These are phyloP conservation scores for Ataeniobius toweri DNA, from an alignment of 2,797 vertebrate genomes.

Conservation along the genomic window DNA sequence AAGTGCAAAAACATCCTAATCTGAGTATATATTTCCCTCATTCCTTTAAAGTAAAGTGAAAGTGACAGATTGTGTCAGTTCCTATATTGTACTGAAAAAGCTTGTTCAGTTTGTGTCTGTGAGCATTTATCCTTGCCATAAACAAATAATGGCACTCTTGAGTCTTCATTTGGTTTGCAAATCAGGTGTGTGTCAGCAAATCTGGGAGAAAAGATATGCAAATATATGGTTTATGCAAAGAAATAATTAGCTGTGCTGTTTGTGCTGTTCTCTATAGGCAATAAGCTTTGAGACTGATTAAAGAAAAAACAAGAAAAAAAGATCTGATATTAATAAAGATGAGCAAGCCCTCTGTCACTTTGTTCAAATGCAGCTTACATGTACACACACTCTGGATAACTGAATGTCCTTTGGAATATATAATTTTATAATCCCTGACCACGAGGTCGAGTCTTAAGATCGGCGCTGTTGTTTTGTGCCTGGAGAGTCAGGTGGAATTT, in stretches of 20 bases:
- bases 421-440: conserved; percentile 2
- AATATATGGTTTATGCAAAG: conserved; percentile 59
- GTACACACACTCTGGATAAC: not conserved
- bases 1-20: conserved; percentile 11
- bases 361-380: not conserved
- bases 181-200: conserved; percentile 54
- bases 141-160: conserved; percentile 25
- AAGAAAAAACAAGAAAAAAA: not conserved
- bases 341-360: not conserved
- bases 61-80: not conserved
- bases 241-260: conserved; percentile 12
- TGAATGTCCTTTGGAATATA: not conserved
- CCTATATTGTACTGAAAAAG: not conserved
- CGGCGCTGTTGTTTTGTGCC: conserved; percentile 36
- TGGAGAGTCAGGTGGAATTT: conserved; percentile 30
- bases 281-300: conserved; percentile 1
- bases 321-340: conserved; percentile 6
- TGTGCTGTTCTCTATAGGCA: conserved; percentile 18
- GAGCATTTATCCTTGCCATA: conserved; percentile 34
- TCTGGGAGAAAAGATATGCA: conserved; percentile 56
- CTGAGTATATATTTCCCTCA: conserved; percentile 4
- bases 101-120: conserved; percentile 16
- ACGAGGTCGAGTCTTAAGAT: conserved; percentile 41
- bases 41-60: not conserved
- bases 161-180: conserved; percentile 73